Percentiles rank a stretch among this genome's conserved stretches.
These are phyloP conservation scores for Rhinogobio ventralis DNA, from an alignment of 2,797 vertebrate genomes.

Conservation along the genomic window DNA sequence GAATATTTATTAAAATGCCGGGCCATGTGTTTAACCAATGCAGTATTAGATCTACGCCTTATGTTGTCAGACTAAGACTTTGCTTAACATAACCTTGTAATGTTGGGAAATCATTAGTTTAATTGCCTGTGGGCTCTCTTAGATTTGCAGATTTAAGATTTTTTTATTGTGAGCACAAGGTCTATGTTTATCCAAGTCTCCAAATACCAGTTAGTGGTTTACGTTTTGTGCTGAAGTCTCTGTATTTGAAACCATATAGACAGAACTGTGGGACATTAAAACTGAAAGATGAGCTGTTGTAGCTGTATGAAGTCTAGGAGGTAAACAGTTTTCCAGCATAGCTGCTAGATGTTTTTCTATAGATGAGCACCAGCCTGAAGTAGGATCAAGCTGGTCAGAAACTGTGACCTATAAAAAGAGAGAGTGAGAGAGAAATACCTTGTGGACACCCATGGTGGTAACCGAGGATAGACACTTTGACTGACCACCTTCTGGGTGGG, in stretches of 20 bases:
- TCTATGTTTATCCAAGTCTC: background rate
- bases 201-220: slow-evolving; percentile 1
- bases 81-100: slow-evolving; percentile 1
- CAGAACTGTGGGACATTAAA: slow-evolving; percentile 11
- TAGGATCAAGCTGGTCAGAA: slow-evolving; percentile 32
- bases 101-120: background rate
- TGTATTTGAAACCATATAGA: slow-evolving; percentile 1
- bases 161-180: background rate
- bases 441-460: slow-evolving; percentile 32
- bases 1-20: slow-evolving; percentile 32
- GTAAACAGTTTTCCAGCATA: slow-evolving; percentile 9
- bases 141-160: background rate
- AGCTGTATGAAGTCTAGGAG: slow-evolving; percentile 5
- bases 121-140: background rate
- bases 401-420: slow-evolving; percentile 28
- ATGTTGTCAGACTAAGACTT: slow-evolving; percentile 12
- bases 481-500: slow-evolving; percentile 40
- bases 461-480: slow-evolving; percentile 20
- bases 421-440: background rate
- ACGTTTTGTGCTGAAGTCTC: background rate
- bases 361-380: slow-evolving; percentile 29
- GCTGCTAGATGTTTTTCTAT: slow-evolving; percentile 32
- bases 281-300: background rate
- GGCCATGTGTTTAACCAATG: slow-evolving; percentile 6
- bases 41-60: slow-evolving; percentile 13